Percentiles rank a stretch among this genome's conserved stretches.
phyloP scores from a whole-genome alignment of 2,888 invertebrate species.

The Xestia xanthographa region DNA sequence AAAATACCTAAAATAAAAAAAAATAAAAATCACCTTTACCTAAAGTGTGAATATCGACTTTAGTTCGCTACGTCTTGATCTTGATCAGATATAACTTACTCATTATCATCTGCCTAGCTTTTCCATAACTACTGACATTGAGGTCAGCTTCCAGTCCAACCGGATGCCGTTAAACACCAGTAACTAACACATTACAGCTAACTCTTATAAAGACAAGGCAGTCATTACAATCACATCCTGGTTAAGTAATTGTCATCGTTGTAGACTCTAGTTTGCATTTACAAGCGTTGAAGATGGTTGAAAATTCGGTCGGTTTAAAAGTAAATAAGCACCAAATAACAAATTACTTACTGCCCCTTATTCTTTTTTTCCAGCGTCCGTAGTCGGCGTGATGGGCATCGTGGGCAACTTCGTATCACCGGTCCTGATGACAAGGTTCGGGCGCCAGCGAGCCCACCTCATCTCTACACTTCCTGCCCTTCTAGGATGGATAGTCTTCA shows the following conservation, averaged over 20 bases:
- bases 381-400: constrained; percentile 87
- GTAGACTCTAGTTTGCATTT: neutral
- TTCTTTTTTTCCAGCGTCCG: constrained; percentile 81
- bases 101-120: neutral
- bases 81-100: neutral
- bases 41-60: neutral
- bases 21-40: too few species aligned
- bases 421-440: constrained; percentile 90
- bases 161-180: neutral
- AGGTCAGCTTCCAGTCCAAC: neutral
- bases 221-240: neutral
- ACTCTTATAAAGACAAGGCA: neutral
- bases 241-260: neutral
- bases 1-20: too few species aligned
- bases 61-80: neutral
- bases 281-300: neutral
- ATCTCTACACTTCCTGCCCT: constrained; percentile 87
- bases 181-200: neutral
- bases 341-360: neutral
- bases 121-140: neutral
- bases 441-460: constrained; percentile 90
- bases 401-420: constrained; percentile 88
- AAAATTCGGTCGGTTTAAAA: neutral
- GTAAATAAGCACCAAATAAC: neutral
- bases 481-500: constrained; percentile 87